A percentile compares a stretch with the other conserved stretches of the same genome.
Conservation (phyloP, 2,888 invertebrate species). For the Pheosia tremula region DNA sequence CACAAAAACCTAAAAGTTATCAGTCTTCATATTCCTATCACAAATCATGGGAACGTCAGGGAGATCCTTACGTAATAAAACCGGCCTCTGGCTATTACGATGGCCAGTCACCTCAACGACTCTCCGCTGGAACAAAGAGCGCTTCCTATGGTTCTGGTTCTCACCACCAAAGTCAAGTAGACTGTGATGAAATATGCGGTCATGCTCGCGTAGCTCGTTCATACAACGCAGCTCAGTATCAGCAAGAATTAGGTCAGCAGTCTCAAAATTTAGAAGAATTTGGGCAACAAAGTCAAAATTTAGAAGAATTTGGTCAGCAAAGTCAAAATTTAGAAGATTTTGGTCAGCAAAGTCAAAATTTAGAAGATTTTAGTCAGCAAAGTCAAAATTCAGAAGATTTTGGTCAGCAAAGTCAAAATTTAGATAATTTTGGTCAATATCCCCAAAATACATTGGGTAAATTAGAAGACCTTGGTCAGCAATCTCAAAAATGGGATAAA, state of each 20-base stretch:
- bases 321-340: slow-evolving; percentile 40
- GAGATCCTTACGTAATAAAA: slow-evolving; percentile 76
- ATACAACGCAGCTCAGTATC: slow-evolving; percentile 38
- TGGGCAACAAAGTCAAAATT: slow-evolving; percentile 38
- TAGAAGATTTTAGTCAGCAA: slow-evolving; percentile 23
- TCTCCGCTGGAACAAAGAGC: slow-evolving; percentile 51
- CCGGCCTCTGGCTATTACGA: slow-evolving; percentile 55
- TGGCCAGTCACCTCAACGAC: slow-evolving; percentile 54
- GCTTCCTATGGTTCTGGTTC: slow-evolving; percentile 56
- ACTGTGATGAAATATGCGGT: slow-evolving; percentile 59
- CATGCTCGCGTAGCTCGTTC: slow-evolving; percentile 66
- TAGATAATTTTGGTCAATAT: slow-evolving; percentile 38
- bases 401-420: slow-evolving; percentile 43
- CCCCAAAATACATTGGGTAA: slow-evolving; percentile 39
- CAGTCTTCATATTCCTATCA: slow-evolving; percentile 80
- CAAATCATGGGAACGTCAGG: slow-evolving; percentile 80
- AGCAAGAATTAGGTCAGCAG: slow-evolving; percentile 39
- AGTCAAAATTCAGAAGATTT: slow-evolving; percentile 46
- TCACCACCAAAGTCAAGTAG: slow-evolving; percentile 50
- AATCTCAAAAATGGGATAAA: slow-evolving; percentile 44
- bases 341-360: slow-evolving; percentile 38
- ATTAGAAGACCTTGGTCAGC: slow-evolving; percentile 43
- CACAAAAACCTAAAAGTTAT: slow-evolving; percentile 70
- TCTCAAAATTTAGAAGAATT: slow-evolving; percentile 35
- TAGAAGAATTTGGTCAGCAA: slow-evolving; percentile 30